These are phyloP conservation scores for Plagodis pulveraria DNA, from an alignment of 2,888 invertebrate species.

Conservation along the genomic window DNA sequence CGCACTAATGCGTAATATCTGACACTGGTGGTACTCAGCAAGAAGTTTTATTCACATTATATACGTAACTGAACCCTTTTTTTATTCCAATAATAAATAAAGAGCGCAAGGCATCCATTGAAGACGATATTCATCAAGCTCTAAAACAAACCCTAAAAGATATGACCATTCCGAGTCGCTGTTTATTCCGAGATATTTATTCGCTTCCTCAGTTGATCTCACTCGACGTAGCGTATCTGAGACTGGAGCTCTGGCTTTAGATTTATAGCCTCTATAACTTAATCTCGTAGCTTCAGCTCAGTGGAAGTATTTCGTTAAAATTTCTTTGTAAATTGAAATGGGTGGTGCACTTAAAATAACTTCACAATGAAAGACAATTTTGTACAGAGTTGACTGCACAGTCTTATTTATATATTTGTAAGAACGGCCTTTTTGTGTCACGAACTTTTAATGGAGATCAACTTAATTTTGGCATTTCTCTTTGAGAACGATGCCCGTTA, in stretches of 20 bases:
- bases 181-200: slow-evolving; percentile 10
- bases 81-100: too few species aligned
- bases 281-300: slow-evolving; percentile 14
- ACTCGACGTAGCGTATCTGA: slow-evolving; percentile 18
- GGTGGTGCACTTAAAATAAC: background rate
- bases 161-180: slow-evolving; percentile 6
- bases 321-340: slow-evolving; percentile 18
- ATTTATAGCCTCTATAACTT: slow-evolving; percentile 27
- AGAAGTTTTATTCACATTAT: too few species aligned
- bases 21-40: too few species aligned
- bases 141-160: slow-evolving; percentile 9
- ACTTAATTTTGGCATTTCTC: too few species aligned
- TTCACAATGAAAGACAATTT: too few species aligned
- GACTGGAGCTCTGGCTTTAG: slow-evolving; percentile 13
- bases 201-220: slow-evolving; percentile 9
- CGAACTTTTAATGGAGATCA: too few species aligned
- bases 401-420: too few species aligned
- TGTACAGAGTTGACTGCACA: too few species aligned
- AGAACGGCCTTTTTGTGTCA: too few species aligned
- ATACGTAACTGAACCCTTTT: too few species aligned
- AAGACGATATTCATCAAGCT: slow-evolving; percentile 12
- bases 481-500: too few species aligned
- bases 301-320: slow-evolving; percentile 13
- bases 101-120: background rate
- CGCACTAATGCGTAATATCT: too few species aligned